A percentile compares a stretch with the other conserved stretches of the same genome.
phyloP scores from a whole-genome alignment of 2,888 invertebrate genomes.

The Athrips mouffetella region DNA sequence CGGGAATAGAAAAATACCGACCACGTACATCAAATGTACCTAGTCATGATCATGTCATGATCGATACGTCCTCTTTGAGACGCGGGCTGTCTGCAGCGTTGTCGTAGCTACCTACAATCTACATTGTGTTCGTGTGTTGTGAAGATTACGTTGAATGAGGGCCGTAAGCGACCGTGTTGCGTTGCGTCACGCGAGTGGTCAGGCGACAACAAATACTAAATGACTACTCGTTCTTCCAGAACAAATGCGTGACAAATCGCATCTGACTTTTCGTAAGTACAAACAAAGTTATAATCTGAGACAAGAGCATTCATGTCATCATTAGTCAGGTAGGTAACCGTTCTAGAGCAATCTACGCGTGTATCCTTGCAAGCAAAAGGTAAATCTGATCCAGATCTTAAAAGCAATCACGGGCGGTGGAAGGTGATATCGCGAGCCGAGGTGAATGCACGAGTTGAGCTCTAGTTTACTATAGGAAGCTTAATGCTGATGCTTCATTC shows the following conservation, averaged over 20 bases:
- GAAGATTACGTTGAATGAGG: background rate
- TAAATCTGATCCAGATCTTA: no score
- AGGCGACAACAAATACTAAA: background rate
- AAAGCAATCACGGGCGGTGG: background rate
- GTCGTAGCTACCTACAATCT: slow-evolving; percentile 4
- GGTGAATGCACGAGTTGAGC: slow-evolving; percentile 11
- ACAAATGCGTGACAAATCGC: background rate
- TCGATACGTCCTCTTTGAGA: slow-evolving; percentile 10
- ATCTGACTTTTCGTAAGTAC: background rate
- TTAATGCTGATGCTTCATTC: background rate
- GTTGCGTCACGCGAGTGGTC: background rate
- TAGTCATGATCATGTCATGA: slow-evolving; percentile 1
- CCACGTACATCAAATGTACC: no score
- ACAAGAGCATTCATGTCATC: background rate
- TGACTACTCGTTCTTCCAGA: background rate
- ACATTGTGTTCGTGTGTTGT: no score
- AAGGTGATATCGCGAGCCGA: background rate
- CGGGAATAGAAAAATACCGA: slow-evolving; percentile 9
- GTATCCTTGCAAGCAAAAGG: background rate
- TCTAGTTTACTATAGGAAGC: slow-evolving; percentile 4
- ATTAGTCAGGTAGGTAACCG: background rate
- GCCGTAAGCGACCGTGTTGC: slow-evolving; percentile 1
- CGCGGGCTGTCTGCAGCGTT: background rate
- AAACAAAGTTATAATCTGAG: background rate
- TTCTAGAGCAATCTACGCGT: slow-evolving; percentile 1